These are phyloP conservation scores for Watsonalla cultraria DNA, from an alignment of 2,888 invertebrate genomes.

Conservation along the genomic window DNA sequence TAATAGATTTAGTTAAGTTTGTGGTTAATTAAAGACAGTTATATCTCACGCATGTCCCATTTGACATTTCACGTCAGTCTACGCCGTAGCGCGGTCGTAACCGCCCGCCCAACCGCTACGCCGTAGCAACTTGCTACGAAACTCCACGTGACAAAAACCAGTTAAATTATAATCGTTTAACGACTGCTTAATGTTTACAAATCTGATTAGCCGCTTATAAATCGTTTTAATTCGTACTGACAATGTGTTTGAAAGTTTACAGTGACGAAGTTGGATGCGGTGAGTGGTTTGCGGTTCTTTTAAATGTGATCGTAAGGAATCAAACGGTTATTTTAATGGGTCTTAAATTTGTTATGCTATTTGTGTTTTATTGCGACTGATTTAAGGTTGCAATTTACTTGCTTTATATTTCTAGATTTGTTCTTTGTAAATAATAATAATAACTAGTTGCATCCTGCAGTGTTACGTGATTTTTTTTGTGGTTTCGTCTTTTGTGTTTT, in stretches of 20 bases:
- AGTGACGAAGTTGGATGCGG: not conserved
- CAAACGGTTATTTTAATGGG: slow-evolving; percentile 11
- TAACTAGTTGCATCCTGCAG: no score
- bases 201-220: slow-evolving; percentile 14
- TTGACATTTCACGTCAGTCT: slow-evolving; percentile 25
- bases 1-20: no score
- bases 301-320: slow-evolving; percentile 2
- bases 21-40: no score
- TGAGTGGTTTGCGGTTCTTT: not conserved
- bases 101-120: slow-evolving; percentile 37
- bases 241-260: not conserved
- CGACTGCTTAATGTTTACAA: slow-evolving; percentile 3
- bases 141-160: slow-evolving; percentile 23
- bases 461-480: no score
- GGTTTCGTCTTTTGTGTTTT: no score
- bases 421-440: no score
- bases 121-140: slow-evolving; percentile 36
- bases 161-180: slow-evolving; percentile 6
- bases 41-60: not conserved
- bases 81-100: slow-evolving; percentile 38
- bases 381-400: no score
- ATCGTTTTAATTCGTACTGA: slow-evolving; percentile 6
- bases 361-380: no score
- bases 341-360: slow-evolving; percentile 8
- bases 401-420: no score